Conservation (phyloP, 37 sponge, comb jelly and placozoan genomes). For the Hexactinellida sp. region DNA sequence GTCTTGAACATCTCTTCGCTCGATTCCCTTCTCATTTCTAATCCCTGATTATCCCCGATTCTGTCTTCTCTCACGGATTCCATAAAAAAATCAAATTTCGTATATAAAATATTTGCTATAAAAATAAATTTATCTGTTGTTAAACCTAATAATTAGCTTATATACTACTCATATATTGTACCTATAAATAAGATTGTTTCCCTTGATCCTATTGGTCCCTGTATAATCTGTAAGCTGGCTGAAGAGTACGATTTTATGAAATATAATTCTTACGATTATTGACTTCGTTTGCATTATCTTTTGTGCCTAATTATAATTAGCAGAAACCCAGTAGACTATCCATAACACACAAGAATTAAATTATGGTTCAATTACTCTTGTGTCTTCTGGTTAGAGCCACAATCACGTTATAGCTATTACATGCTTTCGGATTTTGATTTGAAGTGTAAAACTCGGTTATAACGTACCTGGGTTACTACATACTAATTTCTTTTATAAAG, state of each 20-base stretch:
- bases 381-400: not conserved
- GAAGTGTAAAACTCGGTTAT: too few relatives aligned
- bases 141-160: not conserved
- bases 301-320: not conserved
- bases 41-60: not conserved
- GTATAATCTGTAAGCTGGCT: too few relatives aligned
- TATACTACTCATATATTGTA: not conserved
- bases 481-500: not conserved
- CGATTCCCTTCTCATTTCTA: not conserved
- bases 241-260: too few relatives aligned
- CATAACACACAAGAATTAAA: not conserved
- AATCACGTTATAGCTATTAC: too few relatives aligned
- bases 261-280: not conserved
- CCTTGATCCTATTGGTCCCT: not conserved
- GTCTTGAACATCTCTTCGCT: slow-evolving; percentile 6
- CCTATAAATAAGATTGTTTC: not conserved
- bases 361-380: not conserved
- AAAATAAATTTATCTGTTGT: not conserved
- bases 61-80: not conserved
- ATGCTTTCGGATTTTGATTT: too few relatives aligned
- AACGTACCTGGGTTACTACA: too few relatives aligned
- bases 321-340: not conserved
- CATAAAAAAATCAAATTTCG: not conserved
- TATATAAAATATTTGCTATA: not conserved
- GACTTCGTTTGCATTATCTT: not conserved